Conservation (phyloP, 2,888 invertebrate species). For the Salpingus planirostris region DNA sequence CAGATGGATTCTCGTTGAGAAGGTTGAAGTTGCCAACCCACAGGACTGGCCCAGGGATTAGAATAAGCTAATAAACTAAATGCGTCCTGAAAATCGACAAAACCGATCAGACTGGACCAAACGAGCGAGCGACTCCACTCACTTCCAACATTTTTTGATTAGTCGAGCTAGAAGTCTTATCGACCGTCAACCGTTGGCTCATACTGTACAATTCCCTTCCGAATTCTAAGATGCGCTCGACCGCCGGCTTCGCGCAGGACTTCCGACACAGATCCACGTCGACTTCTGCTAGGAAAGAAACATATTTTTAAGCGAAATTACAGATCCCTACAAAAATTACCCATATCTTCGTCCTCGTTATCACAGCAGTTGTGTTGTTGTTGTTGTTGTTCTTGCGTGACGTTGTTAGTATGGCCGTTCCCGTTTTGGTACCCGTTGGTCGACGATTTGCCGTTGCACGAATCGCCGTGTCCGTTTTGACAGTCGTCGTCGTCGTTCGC, state of each 20-base stretch:
- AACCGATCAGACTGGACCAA: too few species aligned
- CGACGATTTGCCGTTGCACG: conserved; percentile 26
- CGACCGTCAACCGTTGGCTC: conserved; percentile 75
- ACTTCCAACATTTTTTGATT: conserved; percentile 92
- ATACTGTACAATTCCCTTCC: conserved; percentile 89
- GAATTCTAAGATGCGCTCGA: conserved; percentile 90
- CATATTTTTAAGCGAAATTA: neutral
- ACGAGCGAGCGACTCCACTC: too few species aligned
- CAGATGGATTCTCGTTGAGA: conserved; percentile 89
- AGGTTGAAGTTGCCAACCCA: conserved; percentile 94
- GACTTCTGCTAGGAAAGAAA: conserved; percentile 39
- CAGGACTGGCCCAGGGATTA: conserved; percentile 95
- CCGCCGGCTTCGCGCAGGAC: conserved; percentile 60
- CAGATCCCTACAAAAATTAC: conserved; percentile 40
- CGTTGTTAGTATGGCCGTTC: conserved; percentile 37
- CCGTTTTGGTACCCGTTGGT: conserved; percentile 54
- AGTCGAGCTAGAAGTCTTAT: conserved; percentile 69
- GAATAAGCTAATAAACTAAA: conserved; percentile 96
- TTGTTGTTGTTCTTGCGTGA: conserved; percentile 20
- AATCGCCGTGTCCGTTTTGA: conserved; percentile 36
- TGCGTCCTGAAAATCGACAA: conserved; percentile 85
- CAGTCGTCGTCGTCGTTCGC: conserved; percentile 36
- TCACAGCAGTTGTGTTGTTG: conserved; percentile 52
- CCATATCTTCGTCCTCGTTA: conserved; percentile 63
- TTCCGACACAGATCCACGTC: conserved; percentile 39